Evolutionary conservation across 2,888 invertebrate genomes (phyloP), one percentile per base, ranked within the genome.

Genomic region (Eilema caniola): DNA sequence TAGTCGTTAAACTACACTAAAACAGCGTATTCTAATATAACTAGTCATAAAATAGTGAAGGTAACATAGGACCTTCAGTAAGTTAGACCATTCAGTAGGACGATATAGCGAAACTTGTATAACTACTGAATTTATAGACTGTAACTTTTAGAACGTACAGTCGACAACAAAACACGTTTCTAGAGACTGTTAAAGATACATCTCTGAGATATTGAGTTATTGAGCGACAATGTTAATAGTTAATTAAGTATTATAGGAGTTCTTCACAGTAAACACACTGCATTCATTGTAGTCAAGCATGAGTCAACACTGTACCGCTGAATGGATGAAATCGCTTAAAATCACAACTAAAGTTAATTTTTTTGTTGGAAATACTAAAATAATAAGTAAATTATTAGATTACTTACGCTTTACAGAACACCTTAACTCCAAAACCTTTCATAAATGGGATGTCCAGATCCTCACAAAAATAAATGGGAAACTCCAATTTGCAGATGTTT

Each of bases 51-150:
- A 81, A 66, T 63, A 66, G 66, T 74, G 37, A 69, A 69, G 47
- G 65, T 37, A 60, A 57, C 61, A 16, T 69, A 37, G 47, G 66
- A 71, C 60, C 59, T 70, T 57, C 20, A 59, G 24, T 65, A 70
- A 79, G 25, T 62, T 62, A 25, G 41, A 41, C 62, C 62, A 62
- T 62, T 62, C 41, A 62, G 41, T 74, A 71, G 62, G 63, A 60
- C 57, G 64, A 67, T 72, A 79, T 72, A 68, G 69, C 62, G 37
- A 64, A 73, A 82, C 67, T 78, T 75, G 59, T 61, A 63, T 75
- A 73, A 68, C 71, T 60, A 76, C 59, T 61, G 62, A 57, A 67
- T 72, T 75, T 74, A 65, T 72, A 63, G 78, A 76, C 24, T 10
- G 56, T 53, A 74, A 77, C 67, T 82, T 77, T 63, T 68, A 61